Conservation (phyloP, 2,888 invertebrate species). For the Amphipyra berbera region DNA sequence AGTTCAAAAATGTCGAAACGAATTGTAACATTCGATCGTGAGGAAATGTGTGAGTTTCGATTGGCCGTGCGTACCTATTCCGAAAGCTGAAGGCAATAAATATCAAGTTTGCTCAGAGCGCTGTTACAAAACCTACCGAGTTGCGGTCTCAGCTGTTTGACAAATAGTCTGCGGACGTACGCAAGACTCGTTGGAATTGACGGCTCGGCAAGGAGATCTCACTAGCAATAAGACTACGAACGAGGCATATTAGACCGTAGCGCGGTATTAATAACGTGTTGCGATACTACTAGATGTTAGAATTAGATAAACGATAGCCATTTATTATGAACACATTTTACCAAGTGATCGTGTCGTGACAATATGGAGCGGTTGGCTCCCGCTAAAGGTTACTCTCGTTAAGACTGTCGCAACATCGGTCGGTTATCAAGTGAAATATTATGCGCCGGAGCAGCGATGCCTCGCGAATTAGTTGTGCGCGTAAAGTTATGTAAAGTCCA, state of each 20-base stretch:
- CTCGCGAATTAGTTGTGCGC: constrained; percentile 31
- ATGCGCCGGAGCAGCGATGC: constrained; percentile 37
- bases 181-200: constrained; percentile 65
- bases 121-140: constrained; percentile 79
- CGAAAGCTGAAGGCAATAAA: constrained; percentile 80
- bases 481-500: constrained; percentile 29
- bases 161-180: constrained; percentile 75
- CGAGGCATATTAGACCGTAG: constrained; percentile 58
- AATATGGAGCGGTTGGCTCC: constrained; percentile 84
- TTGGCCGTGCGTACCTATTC: constrained; percentile 71
- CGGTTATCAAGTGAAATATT: constrained; percentile 75
- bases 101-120: constrained; percentile 82
- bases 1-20: constrained; percentile 56
- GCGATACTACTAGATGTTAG: constrained; percentile 70
- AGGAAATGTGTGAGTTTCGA: constrained; percentile 73
- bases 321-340: constrained; percentile 79
- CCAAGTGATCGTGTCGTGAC: constrained; percentile 83
- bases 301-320: constrained; percentile 80
- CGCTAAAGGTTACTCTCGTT: constrained; percentile 88
- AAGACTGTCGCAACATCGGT: constrained; percentile 79
- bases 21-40: constrained; percentile 62
- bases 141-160: constrained; percentile 79
- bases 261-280: constrained; percentile 67
- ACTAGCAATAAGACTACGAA: constrained; percentile 32
- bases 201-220: constrained; percentile 48